Conservation (phyloP, 1,140 invertebrate genomes). For the Heterodera schachtii region DNA sequence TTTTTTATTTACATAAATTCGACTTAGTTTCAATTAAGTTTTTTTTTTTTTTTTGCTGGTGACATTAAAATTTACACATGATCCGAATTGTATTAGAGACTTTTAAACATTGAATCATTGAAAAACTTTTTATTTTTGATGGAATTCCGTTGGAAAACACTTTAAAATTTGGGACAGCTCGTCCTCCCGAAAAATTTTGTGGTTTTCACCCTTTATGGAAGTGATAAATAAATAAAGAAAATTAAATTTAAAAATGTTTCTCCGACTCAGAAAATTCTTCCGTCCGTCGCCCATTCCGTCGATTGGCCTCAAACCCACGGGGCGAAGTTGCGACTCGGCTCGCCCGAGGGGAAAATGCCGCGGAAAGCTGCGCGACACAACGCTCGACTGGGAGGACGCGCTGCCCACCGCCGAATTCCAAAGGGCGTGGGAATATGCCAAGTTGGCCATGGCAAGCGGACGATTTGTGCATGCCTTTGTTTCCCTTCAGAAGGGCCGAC, state of each 20-base stretch:
- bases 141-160: no score
- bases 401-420: slow-evolving; percentile 84
- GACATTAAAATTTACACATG: no score
- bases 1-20: no score
- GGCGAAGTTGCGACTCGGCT: slow-evolving; percentile 74
- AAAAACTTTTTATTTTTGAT: no score
- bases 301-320: slow-evolving; percentile 81
- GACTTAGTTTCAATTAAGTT: no score
- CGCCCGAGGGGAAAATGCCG: slow-evolving; percentile 68
- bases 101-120: no score
- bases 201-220: no score
- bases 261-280: slow-evolving; percentile 49
- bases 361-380: slow-evolving; percentile 84
- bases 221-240: no score
- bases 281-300: slow-evolving; percentile 44
- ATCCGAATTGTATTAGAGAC: no score
- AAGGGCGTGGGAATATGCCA: slow-evolving; percentile 42
- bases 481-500: slow-evolving; percentile 75
- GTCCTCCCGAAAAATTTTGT: no score
- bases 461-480: neutral
- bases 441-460: slow-evolving; percentile 57
- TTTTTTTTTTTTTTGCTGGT: no score
- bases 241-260: neutral
- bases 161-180: no score
- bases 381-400: slow-evolving; percentile 97